Percentiles rank a stretch among this genome's conserved stretches.
These are phyloP conservation scores for Rhagologus leucostigma DNA, from an alignment of 2,113 vertebrate genomes.

Conservation along the genomic window DNA sequence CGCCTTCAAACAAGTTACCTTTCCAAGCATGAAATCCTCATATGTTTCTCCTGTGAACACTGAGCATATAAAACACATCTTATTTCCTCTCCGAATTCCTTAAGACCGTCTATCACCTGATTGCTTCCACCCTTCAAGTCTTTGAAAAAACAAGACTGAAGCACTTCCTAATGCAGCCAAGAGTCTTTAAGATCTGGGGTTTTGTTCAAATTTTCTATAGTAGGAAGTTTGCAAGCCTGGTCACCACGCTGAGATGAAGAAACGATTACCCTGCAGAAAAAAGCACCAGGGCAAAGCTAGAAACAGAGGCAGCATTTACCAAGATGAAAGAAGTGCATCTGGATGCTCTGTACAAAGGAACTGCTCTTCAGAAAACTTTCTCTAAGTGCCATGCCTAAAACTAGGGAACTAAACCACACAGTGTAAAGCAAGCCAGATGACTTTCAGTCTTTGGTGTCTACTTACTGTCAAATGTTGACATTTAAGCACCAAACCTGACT, in stretches of 20 bases:
- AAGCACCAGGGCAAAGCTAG: not conserved
- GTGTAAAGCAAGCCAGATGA: not conserved
- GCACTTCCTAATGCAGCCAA: not conserved
- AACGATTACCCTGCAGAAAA: slow-evolving; percentile 12
- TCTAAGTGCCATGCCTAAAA: not conserved
- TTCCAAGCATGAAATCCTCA: not conserved
- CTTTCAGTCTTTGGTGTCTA: not conserved
- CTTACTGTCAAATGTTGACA: slow-evolving; percentile 21
- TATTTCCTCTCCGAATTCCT: not conserved
- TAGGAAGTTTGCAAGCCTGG: slow-evolving; percentile 18
- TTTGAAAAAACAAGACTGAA: not conserved
- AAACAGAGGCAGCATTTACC: not conserved
- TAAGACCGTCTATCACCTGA: not conserved
- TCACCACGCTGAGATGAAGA: slow-evolving; percentile 24
- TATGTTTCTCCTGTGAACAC: not conserved
- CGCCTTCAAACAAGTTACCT: not conserved
- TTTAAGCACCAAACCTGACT: slow-evolving; percentile 19
- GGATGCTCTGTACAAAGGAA: not conserved
- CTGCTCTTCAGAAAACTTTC: not conserved
- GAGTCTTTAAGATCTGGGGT: not conserved
- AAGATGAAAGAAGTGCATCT: not conserved
- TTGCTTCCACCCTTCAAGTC: not conserved
- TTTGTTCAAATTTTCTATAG: slow-evolving; percentile 28
- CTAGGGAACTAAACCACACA: not conserved
- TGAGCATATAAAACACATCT: not conserved